These are phyloP conservation scores for Lepidochrysops patricia DNA, from an alignment of 2,888 invertebrate species.

Conservation along the genomic window DNA sequence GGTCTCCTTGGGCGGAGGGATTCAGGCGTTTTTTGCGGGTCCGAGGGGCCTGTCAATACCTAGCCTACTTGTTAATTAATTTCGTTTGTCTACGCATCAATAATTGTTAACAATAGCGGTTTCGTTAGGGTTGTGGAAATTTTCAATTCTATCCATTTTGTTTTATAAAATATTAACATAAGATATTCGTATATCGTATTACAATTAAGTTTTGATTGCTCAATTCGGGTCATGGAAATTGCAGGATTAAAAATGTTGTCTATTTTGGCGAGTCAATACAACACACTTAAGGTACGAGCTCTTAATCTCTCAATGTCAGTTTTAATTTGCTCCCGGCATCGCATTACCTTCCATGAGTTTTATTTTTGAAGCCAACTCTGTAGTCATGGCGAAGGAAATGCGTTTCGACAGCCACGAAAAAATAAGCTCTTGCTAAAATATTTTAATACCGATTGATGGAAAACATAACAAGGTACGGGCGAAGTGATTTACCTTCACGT, in stretches of 20 bases:
- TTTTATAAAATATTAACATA: constrained; percentile 25
- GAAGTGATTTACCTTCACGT: background rate
- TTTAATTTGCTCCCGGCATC: constrained; percentile 67
- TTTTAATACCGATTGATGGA: constrained; percentile 12
- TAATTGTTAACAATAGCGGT: constrained; percentile 12
- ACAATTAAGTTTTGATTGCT: background rate
- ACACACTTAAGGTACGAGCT: constrained; percentile 47
- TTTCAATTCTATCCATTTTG: background rate
- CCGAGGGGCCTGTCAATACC: constrained; percentile 46
- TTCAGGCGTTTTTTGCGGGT: constrained; percentile 29
- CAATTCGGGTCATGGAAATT: background rate
- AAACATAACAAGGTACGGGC: constrained; percentile 7
- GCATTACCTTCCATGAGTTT: constrained; percentile 66
- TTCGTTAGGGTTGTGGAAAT: constrained; percentile 3
- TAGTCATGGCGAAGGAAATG: constrained; percentile 53
- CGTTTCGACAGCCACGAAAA: constrained; percentile 52
- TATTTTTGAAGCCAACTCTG: constrained; percentile 55
- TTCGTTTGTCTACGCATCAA: constrained; percentile 27
- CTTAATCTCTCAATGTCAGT: constrained; percentile 73
- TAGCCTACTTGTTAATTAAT: constrained; percentile 32
- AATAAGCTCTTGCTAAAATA: constrained; percentile 41
- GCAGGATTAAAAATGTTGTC: constrained; percentile 31
- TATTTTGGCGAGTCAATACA: constrained; percentile 41
- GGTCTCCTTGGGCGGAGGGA: constrained; percentile 45
- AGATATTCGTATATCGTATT: background rate